Evolutionary conservation across 2,113 vertebrate species (phyloP).

Genomic region (Chionis minor): DNA sequence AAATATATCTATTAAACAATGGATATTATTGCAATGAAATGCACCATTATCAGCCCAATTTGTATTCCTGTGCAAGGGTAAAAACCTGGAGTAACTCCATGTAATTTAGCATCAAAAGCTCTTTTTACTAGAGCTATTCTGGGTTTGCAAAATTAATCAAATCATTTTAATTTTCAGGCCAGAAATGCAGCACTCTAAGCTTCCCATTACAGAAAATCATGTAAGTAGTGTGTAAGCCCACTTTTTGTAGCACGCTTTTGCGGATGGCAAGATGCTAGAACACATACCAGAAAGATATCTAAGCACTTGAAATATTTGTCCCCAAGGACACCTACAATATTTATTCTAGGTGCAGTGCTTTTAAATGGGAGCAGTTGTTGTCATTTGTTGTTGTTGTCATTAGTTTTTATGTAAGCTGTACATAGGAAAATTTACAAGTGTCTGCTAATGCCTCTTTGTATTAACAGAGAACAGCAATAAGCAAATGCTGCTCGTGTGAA

Average conservation of each 20-base stretch:
- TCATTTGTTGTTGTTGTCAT: conserved; percentile 50
- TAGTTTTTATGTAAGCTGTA: conserved; percentile 65
- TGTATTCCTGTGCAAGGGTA: neutral
- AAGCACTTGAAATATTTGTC: conserved; percentile 25
- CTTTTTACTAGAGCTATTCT: neutral
- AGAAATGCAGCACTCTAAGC: neutral
- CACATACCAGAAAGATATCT: neutral
- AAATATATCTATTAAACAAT: neutral
- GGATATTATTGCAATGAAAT: neutral
- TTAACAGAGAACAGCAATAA: conserved; percentile 51
- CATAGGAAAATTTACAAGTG: conserved; percentile 62
- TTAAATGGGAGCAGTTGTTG: conserved; percentile 28
- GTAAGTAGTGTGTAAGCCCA: neutral
- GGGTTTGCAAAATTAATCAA: neutral
- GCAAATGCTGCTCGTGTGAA: conserved; percentile 46
- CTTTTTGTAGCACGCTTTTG: neutral
- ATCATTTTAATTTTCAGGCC: neutral
- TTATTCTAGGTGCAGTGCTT: conserved; percentile 61
- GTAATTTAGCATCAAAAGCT: neutral
- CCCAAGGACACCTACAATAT: conserved; percentile 49
- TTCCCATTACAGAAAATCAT: neutral
- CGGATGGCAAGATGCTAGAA: neutral
- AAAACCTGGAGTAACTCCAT: neutral
- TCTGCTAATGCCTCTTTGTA: conserved; percentile 68
- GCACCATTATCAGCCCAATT: neutral